Conservation (phyloP, 2,888 invertebrate species). For the Diaprepes abbreviatus region DNA sequence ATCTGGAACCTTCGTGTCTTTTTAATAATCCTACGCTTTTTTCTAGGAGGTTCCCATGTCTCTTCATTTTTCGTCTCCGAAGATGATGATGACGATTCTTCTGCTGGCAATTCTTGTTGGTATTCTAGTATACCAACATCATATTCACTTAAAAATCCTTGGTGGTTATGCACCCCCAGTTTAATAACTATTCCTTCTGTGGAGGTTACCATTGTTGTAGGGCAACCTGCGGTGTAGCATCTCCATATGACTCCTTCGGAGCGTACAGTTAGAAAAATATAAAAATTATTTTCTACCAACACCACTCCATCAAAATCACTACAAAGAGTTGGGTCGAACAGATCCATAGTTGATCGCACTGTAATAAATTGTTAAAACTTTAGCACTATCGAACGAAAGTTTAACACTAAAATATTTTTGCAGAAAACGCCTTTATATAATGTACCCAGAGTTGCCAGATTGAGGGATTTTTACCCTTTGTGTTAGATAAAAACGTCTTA, state of each 20-base stretch:
- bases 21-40: neutral
- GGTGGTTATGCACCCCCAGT: neutral
- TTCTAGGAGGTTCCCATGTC: too few species aligned
- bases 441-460: too few species aligned
- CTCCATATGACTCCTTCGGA: neutral
- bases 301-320: conserved; percentile 3
- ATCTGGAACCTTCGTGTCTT: neutral
- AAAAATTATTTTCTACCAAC: neutral
- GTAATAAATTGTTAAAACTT: too few species aligned
- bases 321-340: conserved; percentile 2
- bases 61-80: neutral
- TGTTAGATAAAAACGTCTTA: too few species aligned
- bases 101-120: too few species aligned
- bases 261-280: neutral
- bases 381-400: too few species aligned
- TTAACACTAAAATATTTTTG: too few species aligned
- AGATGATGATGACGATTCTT: too few species aligned
- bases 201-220: neutral
- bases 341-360: too few species aligned
- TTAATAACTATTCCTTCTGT: neutral
- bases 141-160: neutral
- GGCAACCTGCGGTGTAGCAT: neutral
- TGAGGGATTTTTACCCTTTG: too few species aligned
- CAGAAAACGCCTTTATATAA: too few species aligned
- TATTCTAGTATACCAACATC: too few species aligned